A percentile compares a stretch with the other conserved stretches of the same genome.
These are phyloP conservation scores for Malurus alboscapulatus DNA, from an alignment of 2,113 vertebrate species.

Conservation along the genomic window DNA sequence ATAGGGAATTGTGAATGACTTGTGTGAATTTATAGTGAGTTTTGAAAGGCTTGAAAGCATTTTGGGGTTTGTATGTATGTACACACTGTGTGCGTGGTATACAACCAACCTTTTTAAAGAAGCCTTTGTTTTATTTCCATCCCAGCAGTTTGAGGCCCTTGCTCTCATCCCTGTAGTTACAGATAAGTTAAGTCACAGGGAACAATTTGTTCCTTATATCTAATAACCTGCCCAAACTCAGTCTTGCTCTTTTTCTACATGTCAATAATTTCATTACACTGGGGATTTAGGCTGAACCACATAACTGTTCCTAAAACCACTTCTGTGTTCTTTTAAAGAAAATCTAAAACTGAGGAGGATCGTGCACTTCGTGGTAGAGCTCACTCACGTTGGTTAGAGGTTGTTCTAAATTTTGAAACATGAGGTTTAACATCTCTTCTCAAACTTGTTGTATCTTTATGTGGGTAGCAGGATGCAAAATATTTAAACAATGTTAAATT, in stretches of 20 bases:
- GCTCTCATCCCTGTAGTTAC: background rate
- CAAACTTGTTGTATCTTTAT: background rate
- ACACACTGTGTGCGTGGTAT: fast-evolving
- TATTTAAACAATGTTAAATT: background rate
- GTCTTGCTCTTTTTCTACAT: background rate
- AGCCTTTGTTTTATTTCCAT: background rate
- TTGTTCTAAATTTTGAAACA: background rate
- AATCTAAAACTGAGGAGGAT: background rate
- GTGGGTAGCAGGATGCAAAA: background rate
- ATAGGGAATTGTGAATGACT: background rate
- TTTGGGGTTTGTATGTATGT: background rate
- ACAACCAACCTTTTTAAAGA: background rate
- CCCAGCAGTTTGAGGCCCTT: background rate
- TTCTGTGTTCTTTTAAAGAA: background rate
- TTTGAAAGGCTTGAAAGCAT: background rate
- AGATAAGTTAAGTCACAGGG: background rate
- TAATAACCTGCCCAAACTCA: background rate
- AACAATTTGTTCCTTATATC: background rate
- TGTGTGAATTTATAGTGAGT: background rate
- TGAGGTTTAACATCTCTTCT: background rate
- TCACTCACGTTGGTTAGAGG: background rate
- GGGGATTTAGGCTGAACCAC: background rate
- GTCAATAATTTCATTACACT: fast-evolving
- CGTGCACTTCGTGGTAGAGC: background rate
- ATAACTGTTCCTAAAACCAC: fast-evolving